A percentile compares a stretch with the other conserved stretches of the same genome.
Evolutionary conservation across 2,888 invertebrate species (phyloP).

Genomic region (Caenorhabditis doughertyi): DNA sequence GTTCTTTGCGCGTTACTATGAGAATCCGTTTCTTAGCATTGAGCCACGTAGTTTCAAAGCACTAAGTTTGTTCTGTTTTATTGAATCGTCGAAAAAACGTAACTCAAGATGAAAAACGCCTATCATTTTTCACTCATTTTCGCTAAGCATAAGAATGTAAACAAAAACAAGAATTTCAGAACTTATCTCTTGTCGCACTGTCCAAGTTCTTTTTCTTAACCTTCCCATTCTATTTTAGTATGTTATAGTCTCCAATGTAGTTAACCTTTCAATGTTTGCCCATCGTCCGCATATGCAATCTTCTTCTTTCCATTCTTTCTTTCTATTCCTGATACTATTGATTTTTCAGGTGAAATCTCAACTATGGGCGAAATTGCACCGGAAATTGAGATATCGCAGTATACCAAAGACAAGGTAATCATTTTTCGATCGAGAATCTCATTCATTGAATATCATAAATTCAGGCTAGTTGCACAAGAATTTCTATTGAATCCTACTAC

Average conservation of each 20-base stretch:
- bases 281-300: slow-evolving; percentile 18
- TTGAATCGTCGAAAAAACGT: too few species aligned
- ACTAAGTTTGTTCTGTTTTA: too few species aligned
- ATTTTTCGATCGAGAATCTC: background rate
- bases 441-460: background rate
- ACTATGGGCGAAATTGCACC: slow-evolving; percentile 59
- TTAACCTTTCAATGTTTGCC: slow-evolving; percentile 49
- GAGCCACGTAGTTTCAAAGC: too few species aligned
- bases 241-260: slow-evolving; percentile 38
- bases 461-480: slow-evolving; percentile 90
- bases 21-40: too few species aligned
- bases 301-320: background rate
- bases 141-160: too few species aligned
- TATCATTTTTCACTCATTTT: too few species aligned
- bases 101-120: too few species aligned
- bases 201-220: background rate
- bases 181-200: background rate
- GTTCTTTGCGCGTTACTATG: too few species aligned
- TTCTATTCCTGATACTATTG: slow-evolving; percentile 7
- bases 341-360: slow-evolving; percentile 45
- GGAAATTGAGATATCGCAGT: slow-evolving; percentile 74
- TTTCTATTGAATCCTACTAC: slow-evolving; percentile 99
- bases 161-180: background rate
- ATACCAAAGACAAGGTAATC: slow-evolving; percentile 75
- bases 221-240: slow-evolving; percentile 5